Evolutionary conservation across 2,113 vertebrate genomes (phyloP).

Genomic region (Cochlearius cochlearius): DNA sequence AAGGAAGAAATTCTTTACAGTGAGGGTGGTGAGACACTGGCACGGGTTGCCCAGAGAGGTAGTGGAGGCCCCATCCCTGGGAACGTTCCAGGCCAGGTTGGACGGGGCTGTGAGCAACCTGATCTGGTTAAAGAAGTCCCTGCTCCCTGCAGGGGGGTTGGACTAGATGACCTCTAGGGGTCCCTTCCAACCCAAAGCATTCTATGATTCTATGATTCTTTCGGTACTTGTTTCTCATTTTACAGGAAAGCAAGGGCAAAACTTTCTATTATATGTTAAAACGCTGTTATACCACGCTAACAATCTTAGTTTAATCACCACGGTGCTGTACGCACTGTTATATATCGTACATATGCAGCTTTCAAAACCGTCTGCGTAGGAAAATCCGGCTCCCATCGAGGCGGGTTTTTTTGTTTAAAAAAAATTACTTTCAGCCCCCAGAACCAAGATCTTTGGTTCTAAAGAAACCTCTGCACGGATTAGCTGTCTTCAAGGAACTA

Average conservation of each 20-base stretch:
- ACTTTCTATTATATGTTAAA: not conserved
- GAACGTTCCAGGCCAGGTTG: no score
- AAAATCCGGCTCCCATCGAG: not conserved
- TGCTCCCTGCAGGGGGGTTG: no score
- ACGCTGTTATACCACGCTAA: not conserved
- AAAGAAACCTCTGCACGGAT: conserved; percentile 3
- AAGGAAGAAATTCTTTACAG: no score
- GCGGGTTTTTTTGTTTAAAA: not conserved
- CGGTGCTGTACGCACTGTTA: fast-evolving
- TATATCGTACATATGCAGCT: not conserved
- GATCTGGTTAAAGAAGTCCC: no score
- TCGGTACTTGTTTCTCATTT: not conserved
- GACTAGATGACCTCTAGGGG: no score
- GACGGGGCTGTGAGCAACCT: no score
- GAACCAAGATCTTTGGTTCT: not conserved
- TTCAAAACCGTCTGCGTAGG: not conserved
- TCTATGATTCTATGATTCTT: no score
- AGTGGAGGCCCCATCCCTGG: no score
- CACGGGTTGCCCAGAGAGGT: no score
- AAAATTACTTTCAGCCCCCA: conserved; percentile 20
- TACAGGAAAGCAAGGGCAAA: not conserved
- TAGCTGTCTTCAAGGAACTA: conserved; percentile 43
- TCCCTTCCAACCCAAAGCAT: no score
- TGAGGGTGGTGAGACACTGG: no score
- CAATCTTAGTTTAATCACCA: not conserved